Evolutionary conservation across 2,888 invertebrate species (phyloP).

Genomic region (Cephus pulcher): DNA sequence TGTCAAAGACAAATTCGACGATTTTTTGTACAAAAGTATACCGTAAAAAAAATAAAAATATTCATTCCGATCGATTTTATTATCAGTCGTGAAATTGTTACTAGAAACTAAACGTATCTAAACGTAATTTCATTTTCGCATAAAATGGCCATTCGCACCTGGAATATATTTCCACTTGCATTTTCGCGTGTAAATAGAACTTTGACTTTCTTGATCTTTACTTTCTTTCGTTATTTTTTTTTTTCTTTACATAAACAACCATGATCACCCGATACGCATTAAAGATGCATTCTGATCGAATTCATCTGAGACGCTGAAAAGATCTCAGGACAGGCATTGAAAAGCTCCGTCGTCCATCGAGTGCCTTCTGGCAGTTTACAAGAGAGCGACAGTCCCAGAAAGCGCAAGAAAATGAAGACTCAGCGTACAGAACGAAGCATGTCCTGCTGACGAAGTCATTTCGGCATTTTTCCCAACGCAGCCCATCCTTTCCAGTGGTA

Average conservation of each 20-base stretch:
- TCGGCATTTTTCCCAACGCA: slow-evolving; percentile 76
- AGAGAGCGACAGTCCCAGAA: not conserved
- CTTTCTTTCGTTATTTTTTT: not conserved
- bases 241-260: not conserved
- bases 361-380: not conserved
- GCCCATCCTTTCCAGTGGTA: slow-evolving; percentile 86
- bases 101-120: not conserved
- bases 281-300: not conserved
- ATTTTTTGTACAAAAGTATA: not conserved
- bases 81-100: not conserved
- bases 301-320: not conserved
- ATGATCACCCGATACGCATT: not conserved
- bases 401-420: not conserved
- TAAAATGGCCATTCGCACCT: not conserved
- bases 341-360: not conserved
- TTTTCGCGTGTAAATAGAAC: not conserved
- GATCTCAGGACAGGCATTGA: not conserved
- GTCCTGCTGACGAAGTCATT: slow-evolving; percentile 38
- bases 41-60: not conserved
- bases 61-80: not conserved
- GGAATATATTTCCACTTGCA: not conserved
- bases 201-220: slow-evolving; percentile 2
- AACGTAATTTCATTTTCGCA: not conserved
- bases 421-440: not conserved
- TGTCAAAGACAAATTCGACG: slow-evolving; percentile 18